Base-by-base conservation (phyloP, 2,888 invertebrate species). In the Orchesella flavescens region DNA sequence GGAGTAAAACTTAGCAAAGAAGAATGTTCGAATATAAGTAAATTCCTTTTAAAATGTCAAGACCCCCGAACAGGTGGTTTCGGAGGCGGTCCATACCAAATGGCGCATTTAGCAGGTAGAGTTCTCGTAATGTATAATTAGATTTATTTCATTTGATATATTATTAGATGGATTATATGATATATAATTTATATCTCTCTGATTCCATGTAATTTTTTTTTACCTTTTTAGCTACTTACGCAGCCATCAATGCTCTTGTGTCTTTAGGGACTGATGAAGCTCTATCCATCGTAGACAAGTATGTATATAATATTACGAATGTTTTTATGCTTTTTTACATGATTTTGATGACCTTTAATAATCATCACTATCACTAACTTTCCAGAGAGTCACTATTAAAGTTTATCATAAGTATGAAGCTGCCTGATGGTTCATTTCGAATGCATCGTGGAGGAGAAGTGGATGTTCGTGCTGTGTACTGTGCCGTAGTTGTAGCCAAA, bases 391-490 rank as follows among this genome's bases (percentile, higher is more conserved):
- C 92, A 57, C 92, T 98, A 84, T 92, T 93, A 88, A 92, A 93
- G 73, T 99, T 97, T 91, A 91, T 99, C 76, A 93, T 93, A 91
- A 92, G 94, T 46, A 92, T 98, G 78, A 93, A 94, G 87, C 93
- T 94, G 87, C 91, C 93, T 9, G 95, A 97, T 90, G 99, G 99
- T n/a, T 94, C 96, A 15, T 99, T 97, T 91, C 92, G 93, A 23
- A 93, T 99, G 92, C 98, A 99, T 90, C 93, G 93, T 73, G 96
- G 95, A 88, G 99, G 99, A 3, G 99, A 99, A 91, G 93, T 94
- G 19, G 98, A 98, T 90, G 95, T 98, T 44, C 93, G 99, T 88
- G 98, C 98, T 9, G 95, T 95, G n/a, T 99, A 99, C 90, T 99
- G 99, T 92, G 99, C 99, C 21, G 91, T 97, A 55, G 94, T 96